A percentile compares a stretch with the other conserved stretches of the same genome.
These are phyloP conservation scores for Aurelia aurita complex sp. Pacific DNA, from an alignment of 30 jellyfish, hydroid and myxozoan genomes.

Conservation along the genomic window DNA sequence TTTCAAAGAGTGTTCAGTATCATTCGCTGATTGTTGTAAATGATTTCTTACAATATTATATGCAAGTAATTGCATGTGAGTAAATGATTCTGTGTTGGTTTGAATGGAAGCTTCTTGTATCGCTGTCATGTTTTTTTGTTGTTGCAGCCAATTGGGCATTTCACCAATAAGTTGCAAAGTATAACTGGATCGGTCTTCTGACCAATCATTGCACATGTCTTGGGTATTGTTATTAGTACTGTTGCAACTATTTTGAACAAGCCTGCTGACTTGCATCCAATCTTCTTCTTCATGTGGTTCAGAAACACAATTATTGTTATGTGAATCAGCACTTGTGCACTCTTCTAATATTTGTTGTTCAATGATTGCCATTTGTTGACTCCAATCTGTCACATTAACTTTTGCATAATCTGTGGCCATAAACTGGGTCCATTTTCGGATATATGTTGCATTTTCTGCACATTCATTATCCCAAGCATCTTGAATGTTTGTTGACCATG, in stretches of 20 bases:
- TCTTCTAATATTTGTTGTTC: conserved; percentile 2
- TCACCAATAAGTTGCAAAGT: neutral
- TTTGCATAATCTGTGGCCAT: conserved; percentile 28
- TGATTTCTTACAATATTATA: neutral
- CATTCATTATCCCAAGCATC: conserved; percentile 7
- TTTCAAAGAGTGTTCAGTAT: neutral
- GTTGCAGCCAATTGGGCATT: conserved; percentile 3
- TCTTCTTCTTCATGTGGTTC: neutral
- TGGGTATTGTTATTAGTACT: neutral
- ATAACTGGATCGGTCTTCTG: neutral
- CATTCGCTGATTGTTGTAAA: neutral
- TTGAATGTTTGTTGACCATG: neutral
- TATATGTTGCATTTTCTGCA: conserved; percentile 8
- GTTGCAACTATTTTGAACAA: neutral
- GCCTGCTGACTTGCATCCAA: conserved; percentile 1
- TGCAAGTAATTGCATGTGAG: neutral
- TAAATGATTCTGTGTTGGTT: neutral
- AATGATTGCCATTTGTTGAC: conserved; percentile 20
- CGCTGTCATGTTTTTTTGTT: neutral
- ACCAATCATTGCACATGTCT: neutral
- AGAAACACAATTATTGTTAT: neutral
- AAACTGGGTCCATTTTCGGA: conserved; percentile 24
- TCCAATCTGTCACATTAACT: conserved; percentile 11
- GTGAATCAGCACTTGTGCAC: neutral
- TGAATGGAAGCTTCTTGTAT: neutral